Percentiles rank a stretch among this genome's conserved stretches.
These are phyloP conservation scores for Psittacula echo DNA, from an alignment of 2,797 vertebrate genomes.

Conservation along the genomic window DNA sequence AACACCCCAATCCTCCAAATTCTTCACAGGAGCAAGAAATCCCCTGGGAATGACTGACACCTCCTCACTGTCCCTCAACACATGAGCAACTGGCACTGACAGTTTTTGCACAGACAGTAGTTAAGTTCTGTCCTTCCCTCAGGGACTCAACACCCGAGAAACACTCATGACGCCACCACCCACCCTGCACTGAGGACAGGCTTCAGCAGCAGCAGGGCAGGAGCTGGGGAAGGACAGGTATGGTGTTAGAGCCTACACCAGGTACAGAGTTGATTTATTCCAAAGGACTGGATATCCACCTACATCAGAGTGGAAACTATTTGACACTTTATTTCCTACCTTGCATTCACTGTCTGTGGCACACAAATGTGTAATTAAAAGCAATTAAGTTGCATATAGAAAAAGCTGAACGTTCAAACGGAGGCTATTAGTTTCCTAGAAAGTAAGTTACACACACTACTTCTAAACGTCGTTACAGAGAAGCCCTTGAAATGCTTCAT, in stretches of 20 bases:
- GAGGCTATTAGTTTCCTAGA: not conserved
- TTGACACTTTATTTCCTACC: no score
- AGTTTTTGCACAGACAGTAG: rapidly evolving
- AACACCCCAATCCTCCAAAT: rapidly evolving
- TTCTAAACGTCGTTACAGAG: rapidly evolving
- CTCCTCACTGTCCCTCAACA: not conserved
- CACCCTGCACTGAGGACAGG: not conserved
- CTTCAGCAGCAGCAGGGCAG: not conserved
- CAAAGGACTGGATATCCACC: not conserved
- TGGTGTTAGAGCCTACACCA: no score
- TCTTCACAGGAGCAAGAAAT: not conserved
- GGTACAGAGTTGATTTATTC: not conserved
- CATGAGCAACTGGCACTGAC: not conserved
- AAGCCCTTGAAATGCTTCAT: not conserved
- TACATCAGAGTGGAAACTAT: not conserved
- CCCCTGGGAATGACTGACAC: rapidly evolving
- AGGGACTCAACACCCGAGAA: not conserved
- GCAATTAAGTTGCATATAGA: not conserved
- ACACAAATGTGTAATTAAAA: not conserved
- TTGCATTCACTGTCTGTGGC: not conserved
- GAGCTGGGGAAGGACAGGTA: not conserved
- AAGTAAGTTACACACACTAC: not conserved
- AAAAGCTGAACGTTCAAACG: not conserved
- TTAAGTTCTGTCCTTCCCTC: not conserved
- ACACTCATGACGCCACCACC: rapidly evolving